Percentiles rank a stretch among this genome's conserved stretches.
Evolutionary conservation across 2,888 invertebrate genomes (phyloP).

Genomic region (Drosophila mulleri): DNA sequence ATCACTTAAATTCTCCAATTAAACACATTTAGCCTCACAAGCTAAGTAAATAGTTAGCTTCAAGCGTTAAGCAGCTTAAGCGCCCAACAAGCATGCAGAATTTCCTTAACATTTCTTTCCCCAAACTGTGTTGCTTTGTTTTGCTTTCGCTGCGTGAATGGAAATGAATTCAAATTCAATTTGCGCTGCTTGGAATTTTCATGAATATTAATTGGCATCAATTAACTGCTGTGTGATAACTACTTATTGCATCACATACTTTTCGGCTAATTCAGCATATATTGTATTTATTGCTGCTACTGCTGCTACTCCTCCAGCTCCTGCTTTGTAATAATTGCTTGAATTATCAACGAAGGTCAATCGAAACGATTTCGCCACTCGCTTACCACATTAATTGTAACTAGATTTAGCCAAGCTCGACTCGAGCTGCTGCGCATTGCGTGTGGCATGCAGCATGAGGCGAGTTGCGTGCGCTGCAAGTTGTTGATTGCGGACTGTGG

Average conservation of each 20-base stretch:
- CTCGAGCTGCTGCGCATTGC: too few species aligned
- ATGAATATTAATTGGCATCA: not conserved
- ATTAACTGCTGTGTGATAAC: not conserved
- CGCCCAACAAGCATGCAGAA: too few species aligned
- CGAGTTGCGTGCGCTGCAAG: not conserved
- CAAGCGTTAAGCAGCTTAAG: not conserved
- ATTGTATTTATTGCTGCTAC: not conserved
- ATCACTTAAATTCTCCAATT: not conserved
- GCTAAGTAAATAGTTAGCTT: not conserved
- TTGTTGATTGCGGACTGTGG: slow-evolving; percentile 2
- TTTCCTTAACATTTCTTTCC: not conserved
- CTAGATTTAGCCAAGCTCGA: slow-evolving; percentile 45
- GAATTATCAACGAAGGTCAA: not conserved
- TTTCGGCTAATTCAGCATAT: not conserved
- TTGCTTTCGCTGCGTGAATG: not conserved
- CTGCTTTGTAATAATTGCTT: not conserved
- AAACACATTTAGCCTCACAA: not conserved
- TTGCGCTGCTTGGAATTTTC: not conserved
- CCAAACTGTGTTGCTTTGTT: not conserved
- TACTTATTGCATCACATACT: not conserved
- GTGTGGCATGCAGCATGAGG: not conserved
- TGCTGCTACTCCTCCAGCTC: not conserved
- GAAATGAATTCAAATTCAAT: not conserved
- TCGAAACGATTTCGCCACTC: slow-evolving; percentile 35
- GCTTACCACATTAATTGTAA: slow-evolving; percentile 48